Evolutionary conservation across 2,888 invertebrate genomes (phyloP).

Genomic region (Disparrhopalites patrizii): DNA sequence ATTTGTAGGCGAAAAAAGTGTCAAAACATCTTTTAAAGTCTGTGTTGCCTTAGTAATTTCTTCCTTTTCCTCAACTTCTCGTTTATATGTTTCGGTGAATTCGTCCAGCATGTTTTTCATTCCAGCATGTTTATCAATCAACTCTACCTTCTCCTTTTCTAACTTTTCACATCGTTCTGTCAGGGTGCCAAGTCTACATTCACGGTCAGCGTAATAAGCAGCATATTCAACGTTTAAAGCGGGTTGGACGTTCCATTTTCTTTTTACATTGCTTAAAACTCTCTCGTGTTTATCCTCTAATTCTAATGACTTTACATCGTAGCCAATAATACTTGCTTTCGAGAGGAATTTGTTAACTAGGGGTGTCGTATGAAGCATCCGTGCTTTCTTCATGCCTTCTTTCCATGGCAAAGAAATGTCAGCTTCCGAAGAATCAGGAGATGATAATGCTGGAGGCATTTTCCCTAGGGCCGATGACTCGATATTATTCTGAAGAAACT

Average conservation of each 20-base stretch:
- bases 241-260: constrained; percentile 91
- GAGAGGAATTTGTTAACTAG: constrained; percentile 74
- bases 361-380: constrained; percentile 83
- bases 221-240: constrained; percentile 93
- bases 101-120: constrained; percentile 39
- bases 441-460: constrained; percentile 3
- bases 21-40: constrained; percentile 34
- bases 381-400: constrained; percentile 72
- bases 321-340: constrained; percentile 87
- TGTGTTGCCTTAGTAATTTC: constrained; percentile 35
- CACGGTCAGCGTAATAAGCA: constrained; percentile 86
- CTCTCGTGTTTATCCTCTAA: constrained; percentile 78
- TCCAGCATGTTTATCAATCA: constrained; percentile 39
- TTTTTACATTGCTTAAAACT: constrained; percentile 76
- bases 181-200: constrained; percentile 73
- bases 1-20: constrained; percentile 29
- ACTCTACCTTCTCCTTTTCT: constrained; percentile 46
- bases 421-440: neutral
- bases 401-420: constrained; percentile 10
- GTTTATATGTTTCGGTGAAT: constrained; percentile 28
- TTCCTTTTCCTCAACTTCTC: constrained; percentile 10
- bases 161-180: constrained; percentile 71
- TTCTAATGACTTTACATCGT: constrained; percentile 75
- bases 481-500: constrained; percentile 14
- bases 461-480: neutral